Evolutionary conservation across 2,888 invertebrate genomes (phyloP), one percentile per base, ranked within the genome.

Genomic region (Chirona hameri): DNA sequence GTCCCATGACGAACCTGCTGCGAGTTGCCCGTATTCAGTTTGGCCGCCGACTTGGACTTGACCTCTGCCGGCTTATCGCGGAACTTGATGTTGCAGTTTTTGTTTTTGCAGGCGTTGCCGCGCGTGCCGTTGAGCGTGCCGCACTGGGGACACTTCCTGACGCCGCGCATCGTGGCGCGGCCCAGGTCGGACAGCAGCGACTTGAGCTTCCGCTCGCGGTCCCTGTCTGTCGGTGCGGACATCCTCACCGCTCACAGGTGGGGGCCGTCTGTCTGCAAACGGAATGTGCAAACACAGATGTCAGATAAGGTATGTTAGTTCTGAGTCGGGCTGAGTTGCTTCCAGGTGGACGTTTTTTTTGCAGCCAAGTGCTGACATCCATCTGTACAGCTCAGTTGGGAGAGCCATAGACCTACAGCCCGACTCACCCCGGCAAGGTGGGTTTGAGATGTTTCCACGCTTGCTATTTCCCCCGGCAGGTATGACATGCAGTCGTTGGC

Each of bases 91-190:
- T 91, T 91, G 87, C 93, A 94, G 24, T 90, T 88, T 87, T 92
- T 92, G 87, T 93, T 93, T 87, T 93, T 93, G 87, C 94, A 93
- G 84, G 90, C 90, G 39, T 91, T 89, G n/a, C 93, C 92, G 82
- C 94, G 89, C 0, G 93, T 93, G 4, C 94, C 94, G 88, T 94
- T 95, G 84, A 91, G 91, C 1, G 91, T 91, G 0, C 93, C 93
- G 89, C 95, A 95, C 86, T 92, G 92, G 0, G 91, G 91, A 86
- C 94, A 95, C 86, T 92, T 93, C 85, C 92, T 90, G 0, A 94
- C 90, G 10, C 94, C 94, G 81, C 94, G 88, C 82, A 91, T 88
- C 0, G 93, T 93, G 9, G 93, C 90, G 86, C 91, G 90, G 29
- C 92, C 92, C 83, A 92, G 87, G 86, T 91, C 91, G 81, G 90